Evolutionary conservation across 2,797 vertebrate genomes (phyloP), one percentile per base, ranked within the genome.

Genomic region (Gastrophryne carolinensis): DNA sequence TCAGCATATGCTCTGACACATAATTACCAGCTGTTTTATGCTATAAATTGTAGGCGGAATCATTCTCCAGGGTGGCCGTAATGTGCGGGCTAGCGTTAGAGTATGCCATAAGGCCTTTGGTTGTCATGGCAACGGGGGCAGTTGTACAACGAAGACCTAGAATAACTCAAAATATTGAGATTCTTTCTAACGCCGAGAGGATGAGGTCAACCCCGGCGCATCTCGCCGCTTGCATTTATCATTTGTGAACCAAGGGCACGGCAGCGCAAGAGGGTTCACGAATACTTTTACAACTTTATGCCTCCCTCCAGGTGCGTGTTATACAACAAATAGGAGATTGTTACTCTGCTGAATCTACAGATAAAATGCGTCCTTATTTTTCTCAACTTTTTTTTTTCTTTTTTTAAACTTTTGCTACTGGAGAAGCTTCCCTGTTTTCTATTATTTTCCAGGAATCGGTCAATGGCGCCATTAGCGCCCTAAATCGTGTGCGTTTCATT

Each of bases 221-320:
- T n/a, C 80, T 86, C 89, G 86, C 83, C 83, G 87, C 82, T 39
- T 82, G 90, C 89, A 92, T 93, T 92, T 86, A 92, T 94, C 91
- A 92, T 92, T 92, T 90, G 86, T 84, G 82, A 82, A 84, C 86
- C 90, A 90, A 87, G 82, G 84, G 88, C 84, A 87, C 86, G 82
- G 56, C 81, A 86, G 87, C 80, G 77, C 80, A 84, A 80, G 80
- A n/a, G 79, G 81, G 89, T 91, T 78, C 68, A 72, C 26, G 6
- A 65, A 53, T 72, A 65, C 26, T 41, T 66, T 65, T 72, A 15
- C 39, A 78, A 66, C 67, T 72, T 77, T 11, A 58, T 65, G 39
- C 24, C 19, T 68, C 65, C 65, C 65, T 56, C 39, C 39, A 68
- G 65, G 53, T 32, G 35, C 53, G 37, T 26, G 64, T 32, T 54